Evolutionary conservation across 2,113 vertebrate species (phyloP).

Genomic region (Phylloscopus whistleri): DNA sequence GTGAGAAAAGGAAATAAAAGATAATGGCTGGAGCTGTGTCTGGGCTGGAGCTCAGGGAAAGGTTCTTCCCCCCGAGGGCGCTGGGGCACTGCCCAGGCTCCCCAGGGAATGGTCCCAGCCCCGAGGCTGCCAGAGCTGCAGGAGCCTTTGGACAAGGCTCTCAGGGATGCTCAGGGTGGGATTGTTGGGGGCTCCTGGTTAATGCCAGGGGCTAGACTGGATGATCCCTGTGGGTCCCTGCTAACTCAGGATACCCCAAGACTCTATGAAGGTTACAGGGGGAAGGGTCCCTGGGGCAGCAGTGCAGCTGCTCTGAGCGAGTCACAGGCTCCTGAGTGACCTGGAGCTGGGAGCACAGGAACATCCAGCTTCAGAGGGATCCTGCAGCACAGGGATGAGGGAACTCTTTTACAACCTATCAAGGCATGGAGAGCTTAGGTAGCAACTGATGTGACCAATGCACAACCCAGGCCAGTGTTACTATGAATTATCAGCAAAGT

Average conservation of each 20-base stretch:
- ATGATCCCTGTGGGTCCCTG: neutral
- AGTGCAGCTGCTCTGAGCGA: rapidly evolving
- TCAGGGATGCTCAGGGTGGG: too few relatives aligned
- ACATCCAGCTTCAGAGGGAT: neutral
- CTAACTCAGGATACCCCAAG: neutral
- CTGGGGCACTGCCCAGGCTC: too few relatives aligned
- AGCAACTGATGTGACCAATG: neutral
- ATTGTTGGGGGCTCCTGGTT: neutral
- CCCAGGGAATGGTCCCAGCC: too few relatives aligned
- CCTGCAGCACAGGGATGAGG: neutral
- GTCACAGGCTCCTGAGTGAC: rapidly evolving
- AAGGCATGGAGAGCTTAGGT: neutral
- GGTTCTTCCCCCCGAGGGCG: too few relatives aligned
- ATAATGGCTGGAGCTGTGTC: neutral
- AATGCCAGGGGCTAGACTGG: neutral
- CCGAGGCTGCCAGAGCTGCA: too few relatives aligned
- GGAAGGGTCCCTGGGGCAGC: neutral
- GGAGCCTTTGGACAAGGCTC: too few relatives aligned
- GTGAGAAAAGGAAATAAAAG: neutral
- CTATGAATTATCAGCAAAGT: neutral
- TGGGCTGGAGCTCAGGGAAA: neutral
- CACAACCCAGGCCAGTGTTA: neutral
- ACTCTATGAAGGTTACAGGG: rapidly evolving
- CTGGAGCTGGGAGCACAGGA: neutral
- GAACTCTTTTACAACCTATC: neutral